These are phyloP conservation scores for Sturmia bella DNA, from an alignment of 2,888 invertebrate species.

Conservation along the genomic window DNA sequence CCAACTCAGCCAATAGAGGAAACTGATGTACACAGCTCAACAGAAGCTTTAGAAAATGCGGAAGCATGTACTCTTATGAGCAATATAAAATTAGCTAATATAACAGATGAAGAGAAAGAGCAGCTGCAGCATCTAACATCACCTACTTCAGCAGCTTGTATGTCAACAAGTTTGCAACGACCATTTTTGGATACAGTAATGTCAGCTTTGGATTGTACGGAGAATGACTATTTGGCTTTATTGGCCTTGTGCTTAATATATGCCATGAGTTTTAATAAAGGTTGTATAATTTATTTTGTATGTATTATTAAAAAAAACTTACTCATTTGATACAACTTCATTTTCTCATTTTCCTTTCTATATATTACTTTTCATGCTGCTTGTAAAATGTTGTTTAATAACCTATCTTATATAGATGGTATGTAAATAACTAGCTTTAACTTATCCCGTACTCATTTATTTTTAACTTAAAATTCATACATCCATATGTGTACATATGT, in stretches of 20 bases:
- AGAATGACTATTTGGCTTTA: slow-evolving; percentile 96
- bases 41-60: slow-evolving; percentile 68
- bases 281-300: slow-evolving; percentile 82
- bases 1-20: slow-evolving; percentile 66
- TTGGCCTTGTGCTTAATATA: slow-evolving; percentile 95
- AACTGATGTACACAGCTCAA: slow-evolving; percentile 54
- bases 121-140: slow-evolving; percentile 81
- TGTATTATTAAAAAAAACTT: slow-evolving; percentile 71
- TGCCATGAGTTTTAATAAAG: slow-evolving; percentile 96
- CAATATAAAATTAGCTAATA: slow-evolving; percentile 84
- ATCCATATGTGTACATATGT: neutral
- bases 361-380: slow-evolving; percentile 64
- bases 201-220: slow-evolving; percentile 92
- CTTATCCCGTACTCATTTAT: slow-evolving; percentile 40
- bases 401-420: slow-evolving; percentile 75
- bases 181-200: slow-evolving; percentile 94
- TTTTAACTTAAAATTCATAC: slow-evolving; percentile 19
- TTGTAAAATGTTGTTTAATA: slow-evolving; percentile 55
- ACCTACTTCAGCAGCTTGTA: slow-evolving; percentile 59
- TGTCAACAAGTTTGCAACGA: slow-evolving; percentile 75
- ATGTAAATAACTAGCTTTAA: slow-evolving; percentile 73
- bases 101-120: slow-evolving; percentile 97
- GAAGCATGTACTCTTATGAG: slow-evolving; percentile 45
- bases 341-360: slow-evolving; percentile 54
- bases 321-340: slow-evolving; percentile 51